Percentiles rank a stretch among this genome's conserved stretches.
Evolutionary conservation across 2,113 vertebrate genomes (phyloP).

Genomic region (Coreoperca whiteheadi): DNA sequence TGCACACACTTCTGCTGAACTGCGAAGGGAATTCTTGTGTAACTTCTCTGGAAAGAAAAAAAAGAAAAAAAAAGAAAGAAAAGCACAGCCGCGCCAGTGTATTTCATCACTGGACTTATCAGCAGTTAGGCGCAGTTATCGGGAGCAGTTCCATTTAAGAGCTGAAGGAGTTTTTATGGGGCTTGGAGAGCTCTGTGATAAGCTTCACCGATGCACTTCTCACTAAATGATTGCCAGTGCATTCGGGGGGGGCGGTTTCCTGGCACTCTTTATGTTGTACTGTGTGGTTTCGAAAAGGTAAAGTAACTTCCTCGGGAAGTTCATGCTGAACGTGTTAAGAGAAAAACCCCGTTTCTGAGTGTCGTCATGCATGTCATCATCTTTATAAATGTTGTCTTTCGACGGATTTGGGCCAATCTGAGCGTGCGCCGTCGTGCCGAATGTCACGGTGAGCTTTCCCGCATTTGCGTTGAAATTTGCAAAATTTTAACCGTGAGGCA

Average conservation of each 20-base stretch:
- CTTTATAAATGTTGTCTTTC: no score
- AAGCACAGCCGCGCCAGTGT: neutral
- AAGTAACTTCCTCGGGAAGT: neutral
- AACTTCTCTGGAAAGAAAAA: slow-evolving; percentile 31
- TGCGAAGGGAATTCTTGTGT: neutral
- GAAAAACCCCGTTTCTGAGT: neutral
- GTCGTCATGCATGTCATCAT: neutral
- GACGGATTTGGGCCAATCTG: neutral
- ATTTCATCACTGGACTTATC: neutral
- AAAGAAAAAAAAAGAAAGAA: no score
- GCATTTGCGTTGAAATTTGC: no score
- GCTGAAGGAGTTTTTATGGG: neutral
- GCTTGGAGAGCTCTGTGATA: neutral
- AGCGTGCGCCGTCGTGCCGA: no score
- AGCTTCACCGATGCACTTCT: neutral
- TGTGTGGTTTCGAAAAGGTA: no score
- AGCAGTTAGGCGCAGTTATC: no score
- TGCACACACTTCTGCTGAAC: slow-evolving; percentile 8
- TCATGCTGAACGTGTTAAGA: neutral
- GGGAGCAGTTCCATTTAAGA: neutral
- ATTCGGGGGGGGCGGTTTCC: no score
- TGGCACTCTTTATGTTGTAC: no score
- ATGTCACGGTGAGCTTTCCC: no score
- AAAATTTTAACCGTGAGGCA: no score
- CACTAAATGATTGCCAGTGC: neutral